Percentiles rank a stretch among this genome's conserved stretches.
These are phyloP conservation scores for Ramazzottius varieornatus DNA, from an alignment of 2,888 invertebrate species.

Conservation along the genomic window DNA sequence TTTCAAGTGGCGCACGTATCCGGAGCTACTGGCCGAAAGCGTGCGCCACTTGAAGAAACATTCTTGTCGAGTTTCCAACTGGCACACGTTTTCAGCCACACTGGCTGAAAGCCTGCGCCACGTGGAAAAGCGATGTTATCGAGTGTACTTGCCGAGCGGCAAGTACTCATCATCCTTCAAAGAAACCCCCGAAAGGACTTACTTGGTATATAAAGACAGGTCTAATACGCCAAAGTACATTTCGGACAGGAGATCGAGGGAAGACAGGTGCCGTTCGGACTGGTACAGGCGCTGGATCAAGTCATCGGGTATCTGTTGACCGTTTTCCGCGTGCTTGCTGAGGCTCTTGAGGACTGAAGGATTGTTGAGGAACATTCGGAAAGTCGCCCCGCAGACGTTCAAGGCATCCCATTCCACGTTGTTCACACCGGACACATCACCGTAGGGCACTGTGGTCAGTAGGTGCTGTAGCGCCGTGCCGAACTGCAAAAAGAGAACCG, in stretches of 20 bases:
- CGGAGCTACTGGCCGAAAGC: too few relatives aligned
- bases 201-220: conserved; percentile 47
- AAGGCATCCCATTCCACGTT: conserved; percentile 83
- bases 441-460: conserved; percentile 47
- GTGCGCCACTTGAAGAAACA: too few relatives aligned
- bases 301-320: conserved; percentile 39
- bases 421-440: conserved; percentile 51
- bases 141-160: too few relatives aligned
- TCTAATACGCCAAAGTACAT: conserved; percentile 56
- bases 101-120: too few relatives aligned
- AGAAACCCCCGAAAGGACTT: too few relatives aligned
- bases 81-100: too few relatives aligned
- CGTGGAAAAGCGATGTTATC: too few relatives aligned
- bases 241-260: conserved; percentile 48
- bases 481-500: conserved; percentile 30
- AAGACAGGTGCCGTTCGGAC: conserved; percentile 40
- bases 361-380: conserved; percentile 45
- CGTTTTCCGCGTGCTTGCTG: conserved; percentile 45
- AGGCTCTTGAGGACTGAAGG: conserved; percentile 32
- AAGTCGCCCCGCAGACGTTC: conserved; percentile 50
- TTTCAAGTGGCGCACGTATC: too few relatives aligned
- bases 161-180: too few relatives aligned
- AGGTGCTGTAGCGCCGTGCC: conserved; percentile 63
- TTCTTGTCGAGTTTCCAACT: too few relatives aligned
- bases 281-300: conserved; percentile 35